Percentiles rank a stretch among this genome's conserved stretches.
phyloP scores from a whole-genome alignment of 2,113 vertebrate genomes.

The Lepus europaeus region DNA sequence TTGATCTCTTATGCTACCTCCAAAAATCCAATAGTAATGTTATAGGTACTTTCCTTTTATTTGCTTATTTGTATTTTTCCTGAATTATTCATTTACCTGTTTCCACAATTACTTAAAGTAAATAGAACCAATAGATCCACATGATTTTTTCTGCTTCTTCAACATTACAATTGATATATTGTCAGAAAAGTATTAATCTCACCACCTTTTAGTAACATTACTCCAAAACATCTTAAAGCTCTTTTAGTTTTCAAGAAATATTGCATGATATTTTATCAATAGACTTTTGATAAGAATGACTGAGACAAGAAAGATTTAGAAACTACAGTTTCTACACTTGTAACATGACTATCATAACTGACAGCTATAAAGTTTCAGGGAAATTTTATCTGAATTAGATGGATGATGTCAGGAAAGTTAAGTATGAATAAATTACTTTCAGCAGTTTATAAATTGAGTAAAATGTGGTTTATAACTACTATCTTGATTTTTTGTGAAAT shows the following conservation, averaged over 20 bases:
- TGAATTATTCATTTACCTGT: background rate
- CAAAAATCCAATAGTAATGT: background rate
- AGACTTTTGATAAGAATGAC: background rate
- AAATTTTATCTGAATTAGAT: background rate
- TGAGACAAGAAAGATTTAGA: background rate
- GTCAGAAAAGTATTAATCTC: background rate
- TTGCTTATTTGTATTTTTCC: background rate
- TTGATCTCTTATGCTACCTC: background rate
- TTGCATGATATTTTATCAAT: background rate
- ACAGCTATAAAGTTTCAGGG: background rate
- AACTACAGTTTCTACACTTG: background rate
- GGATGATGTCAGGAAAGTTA: background rate
- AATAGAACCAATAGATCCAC: background rate
- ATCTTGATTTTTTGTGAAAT: background rate
- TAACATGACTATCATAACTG: background rate
- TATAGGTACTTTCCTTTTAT: background rate
- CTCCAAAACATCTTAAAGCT: background rate
- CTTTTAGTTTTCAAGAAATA: background rate
- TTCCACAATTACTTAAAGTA: background rate
- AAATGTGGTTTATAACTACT: background rate
- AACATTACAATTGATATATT: background rate
- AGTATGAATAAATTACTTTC: background rate
- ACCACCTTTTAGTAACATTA: background rate
- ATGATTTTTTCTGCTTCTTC: background rate
- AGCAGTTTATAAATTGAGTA: background rate